Evolutionary conservation across 2,797 vertebrate genomes (phyloP).

Genomic region (Lophius americanus): DNA sequence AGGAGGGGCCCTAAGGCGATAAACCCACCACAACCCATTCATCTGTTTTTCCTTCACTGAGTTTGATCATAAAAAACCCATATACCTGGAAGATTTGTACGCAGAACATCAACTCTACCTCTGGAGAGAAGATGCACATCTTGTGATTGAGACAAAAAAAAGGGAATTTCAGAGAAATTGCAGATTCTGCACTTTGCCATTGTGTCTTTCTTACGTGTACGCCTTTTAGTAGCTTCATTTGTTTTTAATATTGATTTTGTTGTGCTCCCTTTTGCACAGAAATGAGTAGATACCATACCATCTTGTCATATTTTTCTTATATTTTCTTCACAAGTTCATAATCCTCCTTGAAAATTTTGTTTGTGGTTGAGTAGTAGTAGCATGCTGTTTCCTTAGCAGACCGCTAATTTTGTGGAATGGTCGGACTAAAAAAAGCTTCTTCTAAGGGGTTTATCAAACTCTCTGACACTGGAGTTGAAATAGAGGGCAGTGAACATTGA

Average conservation of each 20-base stretch:
- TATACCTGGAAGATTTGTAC: too few species aligned
- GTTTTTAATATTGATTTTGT: constrained; percentile 30
- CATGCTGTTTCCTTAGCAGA: constrained; percentile 45
- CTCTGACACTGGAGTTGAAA: background rate
- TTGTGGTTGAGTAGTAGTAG: constrained; percentile 48
- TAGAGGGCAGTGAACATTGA: background rate
- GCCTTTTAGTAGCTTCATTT: constrained; percentile 14
- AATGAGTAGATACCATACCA: constrained; percentile 34
- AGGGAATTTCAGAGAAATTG: too few species aligned
- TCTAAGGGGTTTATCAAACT: constrained; percentile 8
- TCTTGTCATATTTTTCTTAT: constrained; percentile 8
- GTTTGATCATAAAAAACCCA: too few species aligned
- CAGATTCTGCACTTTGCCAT: too few species aligned
- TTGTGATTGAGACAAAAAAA: too few species aligned
- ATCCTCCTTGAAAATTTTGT: constrained; percentile 54
- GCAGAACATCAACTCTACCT: too few species aligned
- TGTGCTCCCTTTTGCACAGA: constrained; percentile 22
- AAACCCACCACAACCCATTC: too few species aligned
- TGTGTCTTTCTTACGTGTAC: background rate
- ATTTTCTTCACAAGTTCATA: constrained; percentile 41
- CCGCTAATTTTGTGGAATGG: constrained; percentile 24
- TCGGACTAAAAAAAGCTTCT: constrained; percentile 16
- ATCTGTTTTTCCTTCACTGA: too few species aligned
- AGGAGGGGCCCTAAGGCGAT: too few species aligned
- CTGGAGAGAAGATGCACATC: too few species aligned